Conservation (phyloP, 2,797 vertebrate species). For the Crocodylus rhombifer region DNA sequence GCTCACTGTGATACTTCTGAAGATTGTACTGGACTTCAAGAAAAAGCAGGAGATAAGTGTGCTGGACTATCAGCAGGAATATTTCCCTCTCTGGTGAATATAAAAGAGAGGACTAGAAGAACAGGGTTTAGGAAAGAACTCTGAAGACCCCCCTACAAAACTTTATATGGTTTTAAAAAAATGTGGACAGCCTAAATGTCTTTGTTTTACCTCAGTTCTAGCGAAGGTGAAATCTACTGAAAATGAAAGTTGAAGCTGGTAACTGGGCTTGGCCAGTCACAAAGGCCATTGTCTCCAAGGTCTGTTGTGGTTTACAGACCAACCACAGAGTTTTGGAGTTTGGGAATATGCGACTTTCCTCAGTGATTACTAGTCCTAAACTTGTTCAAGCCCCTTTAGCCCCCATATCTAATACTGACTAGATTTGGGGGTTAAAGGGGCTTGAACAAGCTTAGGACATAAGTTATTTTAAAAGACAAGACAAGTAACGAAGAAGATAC, state of each 20-base stretch:
- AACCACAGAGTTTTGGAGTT: neutral
- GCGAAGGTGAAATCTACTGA: neutral
- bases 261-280: neutral
- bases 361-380: too few relatives aligned
- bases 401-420: neutral
- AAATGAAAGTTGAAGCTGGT: neutral
- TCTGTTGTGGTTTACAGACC: neutral
- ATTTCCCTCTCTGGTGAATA: neutral
- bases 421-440: fast-evolving
- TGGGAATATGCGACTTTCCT: neutral
- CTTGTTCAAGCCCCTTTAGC: too few relatives aligned
- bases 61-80: neutral
- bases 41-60: neutral
- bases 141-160: neutral
- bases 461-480: neutral
- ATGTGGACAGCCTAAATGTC: neutral
- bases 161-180: neutral
- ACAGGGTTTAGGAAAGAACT: neutral
- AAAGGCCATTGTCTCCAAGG: neutral
- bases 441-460: neutral
- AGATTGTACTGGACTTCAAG: neutral
- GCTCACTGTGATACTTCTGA: neutral
- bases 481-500: neutral
- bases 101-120: neutral
- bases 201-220: neutral